Base-by-base conservation (phyloP, 2,888 invertebrate genomes). In the Erebia ligea region DNA sequence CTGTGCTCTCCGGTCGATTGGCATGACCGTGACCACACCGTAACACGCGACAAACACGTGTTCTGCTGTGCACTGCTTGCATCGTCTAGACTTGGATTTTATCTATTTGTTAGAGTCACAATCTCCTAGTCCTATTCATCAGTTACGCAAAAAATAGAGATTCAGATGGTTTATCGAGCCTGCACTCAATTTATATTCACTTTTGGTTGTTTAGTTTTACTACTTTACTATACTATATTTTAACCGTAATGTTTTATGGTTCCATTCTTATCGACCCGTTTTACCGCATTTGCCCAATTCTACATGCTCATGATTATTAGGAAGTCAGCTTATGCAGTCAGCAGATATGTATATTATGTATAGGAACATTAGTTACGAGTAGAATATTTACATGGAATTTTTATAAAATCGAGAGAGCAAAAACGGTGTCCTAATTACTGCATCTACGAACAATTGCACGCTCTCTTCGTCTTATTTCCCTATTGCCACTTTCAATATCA, bases 11-110 rank as follows among this genome's bases (percentile, higher is more conserved):
- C 90, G 91, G 90, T 89, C 84, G 83, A 78, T 78, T 77, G 80
- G 68, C 68, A 69, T 73, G 77, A 75, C 78, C 83, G 77, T 80
- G 77, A 80, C 78, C 78, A 78, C 79, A 84, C 58, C 48, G 54
- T 67, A 17, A 85, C 87, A 91, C 86, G 90, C 86, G 84, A 84
- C 75, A 73, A 82, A 79, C 92, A 92, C 91, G 92, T 92, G 91
- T 81, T 85, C 74, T 67, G 59, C 73, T 67, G 57, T 73, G 74
- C 71, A 74, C 70, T 72, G 65, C 69, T 69, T 73, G 71, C 69
- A 73, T 70, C 59, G 80, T 82, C 78, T 82, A 81, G 81, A 79
- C 82, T 80, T 34, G 68, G 69, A 69, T 72, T 72, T 71, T 62
- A 72, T 67, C 54, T 40, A 19, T 9, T 21, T 67, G 5, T n/a